A percentile compares a stretch with the other conserved stretches of the same genome.
Conservation (phyloP, 2,888 invertebrate genomes). For the Epinotia demarniana region DNA sequence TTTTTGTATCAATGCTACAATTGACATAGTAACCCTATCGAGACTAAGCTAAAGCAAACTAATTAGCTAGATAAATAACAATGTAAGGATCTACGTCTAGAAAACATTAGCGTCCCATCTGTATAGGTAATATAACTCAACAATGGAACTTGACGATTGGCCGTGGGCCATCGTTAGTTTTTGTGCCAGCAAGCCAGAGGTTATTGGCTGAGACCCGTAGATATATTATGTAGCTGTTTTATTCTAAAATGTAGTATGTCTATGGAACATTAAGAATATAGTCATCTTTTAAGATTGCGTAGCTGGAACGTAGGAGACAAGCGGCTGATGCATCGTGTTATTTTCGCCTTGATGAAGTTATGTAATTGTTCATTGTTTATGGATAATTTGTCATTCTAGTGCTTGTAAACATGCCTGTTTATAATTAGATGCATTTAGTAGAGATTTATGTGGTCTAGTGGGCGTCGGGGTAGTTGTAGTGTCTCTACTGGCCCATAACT, state of each 20-base stretch:
- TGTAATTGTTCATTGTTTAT: slow-evolving; percentile 23
- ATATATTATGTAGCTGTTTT: slow-evolving; percentile 10
- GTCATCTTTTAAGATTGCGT: background rate
- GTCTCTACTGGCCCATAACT: no score
- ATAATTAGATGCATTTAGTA: background rate
- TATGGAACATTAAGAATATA: background rate
- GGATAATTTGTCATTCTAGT: background rate
- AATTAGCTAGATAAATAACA: background rate
- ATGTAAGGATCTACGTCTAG: background rate
- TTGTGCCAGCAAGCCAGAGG: slow-evolving; percentile 55
- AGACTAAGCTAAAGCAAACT: background rate
- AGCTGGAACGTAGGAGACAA: background rate
- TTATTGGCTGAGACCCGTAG: slow-evolving; percentile 57
- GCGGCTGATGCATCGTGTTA: slow-evolving; percentile 22
- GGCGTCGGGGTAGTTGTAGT: no score
- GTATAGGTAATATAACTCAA: slow-evolving; percentile 33
- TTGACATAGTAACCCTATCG: background rate
- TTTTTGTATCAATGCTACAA: background rate
- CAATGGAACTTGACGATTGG: slow-evolving; percentile 49
- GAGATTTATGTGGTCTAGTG: background rate
- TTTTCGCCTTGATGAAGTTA: slow-evolving; percentile 25
- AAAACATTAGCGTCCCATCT: slow-evolving; percentile 4
- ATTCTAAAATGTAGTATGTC: background rate
- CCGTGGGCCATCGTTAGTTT: slow-evolving; percentile 51
- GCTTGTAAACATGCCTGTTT: background rate